Evolutionary conservation across 2,888 invertebrate genomes (phyloP).

Genomic region (Steinernema carpocapsae): DNA sequence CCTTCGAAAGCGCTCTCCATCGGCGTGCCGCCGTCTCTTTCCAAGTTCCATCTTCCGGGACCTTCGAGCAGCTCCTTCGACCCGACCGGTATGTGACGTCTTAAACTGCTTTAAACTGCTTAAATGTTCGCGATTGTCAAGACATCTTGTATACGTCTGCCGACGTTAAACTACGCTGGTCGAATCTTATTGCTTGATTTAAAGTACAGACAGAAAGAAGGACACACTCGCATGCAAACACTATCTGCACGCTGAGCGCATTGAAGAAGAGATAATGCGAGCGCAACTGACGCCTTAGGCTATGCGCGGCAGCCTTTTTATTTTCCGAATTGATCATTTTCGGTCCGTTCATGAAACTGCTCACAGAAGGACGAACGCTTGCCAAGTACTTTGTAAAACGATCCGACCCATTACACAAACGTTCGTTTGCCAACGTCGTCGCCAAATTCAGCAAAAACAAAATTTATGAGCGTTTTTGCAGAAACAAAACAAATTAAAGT

Average conservation of each 20-base stretch:
- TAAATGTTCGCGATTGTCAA: background rate
- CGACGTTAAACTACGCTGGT: background rate
- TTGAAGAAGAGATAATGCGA: conserved; percentile 16
- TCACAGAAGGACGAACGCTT: background rate
- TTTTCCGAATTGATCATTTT: conserved; percentile 27
- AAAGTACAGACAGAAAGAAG: conserved; percentile 2
- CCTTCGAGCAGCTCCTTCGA: conserved; percentile 27
- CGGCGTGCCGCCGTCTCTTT: conserved; percentile 13
- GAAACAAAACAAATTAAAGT: conserved; percentile 14
- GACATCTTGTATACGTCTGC: background rate
- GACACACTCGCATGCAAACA: conserved; percentile 14
- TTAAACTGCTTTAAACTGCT: conserved; percentile 1
- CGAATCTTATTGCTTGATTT: background rate
- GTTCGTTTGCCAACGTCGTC: background rate
- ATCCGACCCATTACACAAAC: background rate
- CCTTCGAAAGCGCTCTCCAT: background rate
- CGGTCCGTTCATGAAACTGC: background rate
- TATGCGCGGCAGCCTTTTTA: background rate
- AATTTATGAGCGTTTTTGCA: background rate
- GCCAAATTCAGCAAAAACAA: background rate
- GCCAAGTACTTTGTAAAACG: background rate
- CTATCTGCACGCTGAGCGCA: background rate
- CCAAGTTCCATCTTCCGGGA: conserved; percentile 31
- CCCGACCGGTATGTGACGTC: background rate
- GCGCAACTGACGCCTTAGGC: background rate